These are phyloP conservation scores for Hydropsyche betteni DNA, from an alignment of 2,888 invertebrate genomes.

Conservation along the genomic window DNA sequence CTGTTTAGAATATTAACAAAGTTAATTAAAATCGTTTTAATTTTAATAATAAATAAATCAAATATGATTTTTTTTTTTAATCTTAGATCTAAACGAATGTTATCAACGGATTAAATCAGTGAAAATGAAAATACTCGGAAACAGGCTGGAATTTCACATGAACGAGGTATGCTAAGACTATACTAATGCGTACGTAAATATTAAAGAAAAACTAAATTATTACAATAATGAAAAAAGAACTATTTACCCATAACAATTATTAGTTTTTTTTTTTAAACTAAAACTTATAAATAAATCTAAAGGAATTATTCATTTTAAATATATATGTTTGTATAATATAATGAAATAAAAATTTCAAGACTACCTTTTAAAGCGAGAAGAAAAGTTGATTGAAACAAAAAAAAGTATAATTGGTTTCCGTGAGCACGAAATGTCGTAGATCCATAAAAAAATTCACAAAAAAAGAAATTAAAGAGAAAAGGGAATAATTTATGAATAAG, in stretches of 20 bases:
- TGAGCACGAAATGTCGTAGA: no score
- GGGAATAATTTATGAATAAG: conserved; percentile 4
- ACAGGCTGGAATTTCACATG: no score
- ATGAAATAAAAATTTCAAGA: background rate
- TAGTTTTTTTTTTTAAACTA: conserved; percentile 23
- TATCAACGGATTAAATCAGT: no score
- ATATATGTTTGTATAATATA: conserved; percentile 8
- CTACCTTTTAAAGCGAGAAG: background rate
- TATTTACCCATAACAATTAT: conserved; percentile 25
- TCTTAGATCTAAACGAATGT: no score
- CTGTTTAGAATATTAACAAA: no score
- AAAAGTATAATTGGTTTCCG: background rate
- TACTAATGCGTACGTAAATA: no score
- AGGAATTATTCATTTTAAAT: conserved; percentile 41
- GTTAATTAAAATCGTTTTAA: no score
- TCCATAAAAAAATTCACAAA: no score
- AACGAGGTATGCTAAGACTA: no score
- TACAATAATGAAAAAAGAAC: background rate
- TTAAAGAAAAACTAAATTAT: conserved; percentile 24
- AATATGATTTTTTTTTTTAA: no score
- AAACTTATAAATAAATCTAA: conserved; percentile 36
- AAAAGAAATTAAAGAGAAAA: background rate
- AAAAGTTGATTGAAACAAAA: background rate
- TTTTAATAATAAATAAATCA: no score
- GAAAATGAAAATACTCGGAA: no score